Evolutionary conservation across 2,113 vertebrate species (phyloP), one percentile per base, ranked within the genome.

Genomic region (Lipotes vexillifer): DNA sequence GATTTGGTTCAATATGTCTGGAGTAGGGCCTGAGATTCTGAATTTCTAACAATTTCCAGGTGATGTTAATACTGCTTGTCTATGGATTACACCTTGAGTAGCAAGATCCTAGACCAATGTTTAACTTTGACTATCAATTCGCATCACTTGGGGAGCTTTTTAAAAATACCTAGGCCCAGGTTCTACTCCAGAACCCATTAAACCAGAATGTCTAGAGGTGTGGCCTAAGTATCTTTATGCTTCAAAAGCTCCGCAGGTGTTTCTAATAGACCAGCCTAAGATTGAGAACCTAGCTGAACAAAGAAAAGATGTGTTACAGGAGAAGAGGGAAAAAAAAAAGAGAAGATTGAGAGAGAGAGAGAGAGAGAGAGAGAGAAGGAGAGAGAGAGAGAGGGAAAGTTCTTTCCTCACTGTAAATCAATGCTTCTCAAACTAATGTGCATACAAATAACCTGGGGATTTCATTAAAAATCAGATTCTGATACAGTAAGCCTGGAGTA

Each of bases 171-270:
- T 65, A 11, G 55, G 38, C 12, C 25, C 31, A 90, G 52, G 6
- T 92, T 15, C 38, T 17, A 72, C 25, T 55, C 65, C 12, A 88
- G 68, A 92, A 92, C 12, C 59, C 97, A 61, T 71, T 80, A 74
- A 94, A 38, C 33, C 21, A 83, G 18, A 78, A 72, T 63, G 36
- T 59, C 41, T 74, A 65, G 21, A 46, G 0, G 31, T 68, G 17
- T 52, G 31, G 8, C 31, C 36, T 63, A 87, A 78, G 21, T 20
- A 59, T 61, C 41, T 63, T 88, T 77, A 55, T 1, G 27, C 12
- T 95, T 72, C 31, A 69, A 92, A 93, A 41, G 38, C 13, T 81
- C 92, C 49, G 94, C 68, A 87, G 41, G 83, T 97, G 86, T 92
- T 94, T 88, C 49, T 88, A 86, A 83, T 69, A 77, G 55, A 57